Conservation (phyloP, 2,888 invertebrate species). For the Spisula solida region DNA sequence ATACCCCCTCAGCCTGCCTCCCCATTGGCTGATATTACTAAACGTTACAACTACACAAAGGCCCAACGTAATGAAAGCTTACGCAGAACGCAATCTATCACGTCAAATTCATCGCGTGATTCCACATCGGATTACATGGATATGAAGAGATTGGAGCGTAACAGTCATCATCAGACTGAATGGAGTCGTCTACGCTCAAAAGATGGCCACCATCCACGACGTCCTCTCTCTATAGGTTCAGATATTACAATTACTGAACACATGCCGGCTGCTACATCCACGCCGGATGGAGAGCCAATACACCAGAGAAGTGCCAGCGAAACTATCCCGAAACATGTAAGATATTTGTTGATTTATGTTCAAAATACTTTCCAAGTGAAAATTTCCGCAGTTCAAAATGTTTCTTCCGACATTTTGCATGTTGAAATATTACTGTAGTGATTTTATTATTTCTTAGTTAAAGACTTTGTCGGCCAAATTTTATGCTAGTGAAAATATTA, state of each 20-base stretch:
- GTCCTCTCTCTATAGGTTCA: slow-evolving; percentile 75
- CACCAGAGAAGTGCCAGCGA: slow-evolving; percentile 52
- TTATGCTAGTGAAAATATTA: too few species aligned
- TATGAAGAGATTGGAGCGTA: slow-evolving; percentile 74
- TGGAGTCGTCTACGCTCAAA: slow-evolving; percentile 81
- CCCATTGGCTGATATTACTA: slow-evolving; percentile 63
- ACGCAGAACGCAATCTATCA: slow-evolving; percentile 78
- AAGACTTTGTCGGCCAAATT: too few species aligned
- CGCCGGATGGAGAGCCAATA: slow-evolving; percentile 45
- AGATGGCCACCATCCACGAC: slow-evolving; percentile 58
- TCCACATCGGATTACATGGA: slow-evolving; percentile 79
- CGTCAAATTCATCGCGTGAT: slow-evolving; percentile 75
- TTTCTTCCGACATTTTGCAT: too few species aligned
- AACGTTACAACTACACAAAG: slow-evolving; percentile 74
- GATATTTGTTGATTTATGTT: not conserved
- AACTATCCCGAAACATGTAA: slow-evolving; percentile 57
- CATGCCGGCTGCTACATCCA: slow-evolving; percentile 38
- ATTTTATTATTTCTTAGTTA: too few species aligned
- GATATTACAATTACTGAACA: slow-evolving; percentile 70
- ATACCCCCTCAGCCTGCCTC: slow-evolving; percentile 50
- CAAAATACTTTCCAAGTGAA: too few species aligned
- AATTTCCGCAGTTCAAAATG: too few species aligned
- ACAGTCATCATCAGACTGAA: slow-evolving; percentile 76
- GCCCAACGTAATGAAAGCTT: slow-evolving; percentile 80
- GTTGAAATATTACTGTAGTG: too few species aligned